Evolutionary conservation across 2,888 invertebrate species (phyloP), one percentile per base, ranked within the genome.

Genomic region (Rhagophthalmus giganteus): DNA sequence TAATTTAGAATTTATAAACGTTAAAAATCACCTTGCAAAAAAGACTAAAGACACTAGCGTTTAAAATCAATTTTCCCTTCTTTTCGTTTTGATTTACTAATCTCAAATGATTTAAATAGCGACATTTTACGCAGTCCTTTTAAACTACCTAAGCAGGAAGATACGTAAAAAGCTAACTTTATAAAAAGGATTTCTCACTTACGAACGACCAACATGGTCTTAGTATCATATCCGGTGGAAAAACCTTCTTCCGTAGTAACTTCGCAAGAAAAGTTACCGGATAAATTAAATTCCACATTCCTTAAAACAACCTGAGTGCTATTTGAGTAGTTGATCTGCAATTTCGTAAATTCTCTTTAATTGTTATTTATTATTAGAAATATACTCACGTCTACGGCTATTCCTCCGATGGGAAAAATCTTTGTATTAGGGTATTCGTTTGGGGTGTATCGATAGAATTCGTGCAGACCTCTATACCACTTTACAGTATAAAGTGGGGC

Each of bases 391-490:
- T 91, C 90, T 44, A 91, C 87, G 65, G 84, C 80, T 58, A 91
- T 84, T 57, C 89, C 89, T 5, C 84, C 79, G 60, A 86, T 78
- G 33, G 83, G 81, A 74, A 91, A 91, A 50, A 83, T 83, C 73
- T 87, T 88, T 2, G 82, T 85, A 40, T 81, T 79, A 2, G 88
- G 88, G 14, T 76, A 77, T 64, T 90, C 89, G 66, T 81, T 82
- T 0, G 92, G 91, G 6, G 88, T 85, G 69, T 82, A 90, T 63
- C 91, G 80, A 76, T 89, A 92, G 76, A 92, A 91, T 77, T 92
- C 91, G 65, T 85, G 82, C 68, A 79, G 84, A 7, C 91, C 91
- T 40, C 90, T 79, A 75, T 90, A 92, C 87, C 90, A 92, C 77
- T 91, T 90, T 54, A 91, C 87, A 4, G 90, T 84, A 75, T 91